Conservation (phyloP, 2,797 vertebrate species). For the Peromyscus aztecus region DNA sequence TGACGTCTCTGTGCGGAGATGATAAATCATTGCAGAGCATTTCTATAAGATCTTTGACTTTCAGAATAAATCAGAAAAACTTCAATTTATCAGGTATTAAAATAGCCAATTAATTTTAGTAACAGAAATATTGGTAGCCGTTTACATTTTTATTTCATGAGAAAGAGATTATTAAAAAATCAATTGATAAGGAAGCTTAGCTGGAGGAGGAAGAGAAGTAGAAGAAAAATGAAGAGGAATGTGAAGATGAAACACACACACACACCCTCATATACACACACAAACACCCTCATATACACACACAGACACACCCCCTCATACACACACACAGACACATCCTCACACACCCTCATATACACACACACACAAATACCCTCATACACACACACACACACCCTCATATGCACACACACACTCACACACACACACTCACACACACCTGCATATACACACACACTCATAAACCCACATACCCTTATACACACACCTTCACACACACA, state of each 20-base stretch:
- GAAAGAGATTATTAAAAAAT: slow-evolving; percentile 52
- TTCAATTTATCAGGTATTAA: slow-evolving; percentile 40
- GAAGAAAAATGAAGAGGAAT: not conserved
- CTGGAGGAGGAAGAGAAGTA: not conserved
- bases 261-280: not conserved
- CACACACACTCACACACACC: not conserved
- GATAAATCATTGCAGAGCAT: slow-evolving; percentile 5
- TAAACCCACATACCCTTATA: not conserved
- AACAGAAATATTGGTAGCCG: not conserved
- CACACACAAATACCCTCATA: not conserved
- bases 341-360: not conserved
- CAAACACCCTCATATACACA: not conserved
- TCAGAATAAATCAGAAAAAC: slow-evolving; percentile 53
- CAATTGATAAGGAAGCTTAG: slow-evolving; percentile 1
- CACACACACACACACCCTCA: not conserved
- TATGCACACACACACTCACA: not conserved
- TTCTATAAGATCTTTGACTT: slow-evolving; percentile 49
- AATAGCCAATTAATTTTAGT: slow-evolving; percentile 46
- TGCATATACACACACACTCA: not conserved
- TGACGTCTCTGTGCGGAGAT: not conserved
- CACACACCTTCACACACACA: not conserved
- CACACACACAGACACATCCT: not conserved
- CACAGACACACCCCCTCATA: not conserved
- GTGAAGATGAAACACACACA: not conserved
- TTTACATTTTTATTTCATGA: slow-evolving; percentile 42